Evolutionary conservation across 2,888 invertebrate species (phyloP).

Genomic region (Minunthozetes semirufus): DNA sequence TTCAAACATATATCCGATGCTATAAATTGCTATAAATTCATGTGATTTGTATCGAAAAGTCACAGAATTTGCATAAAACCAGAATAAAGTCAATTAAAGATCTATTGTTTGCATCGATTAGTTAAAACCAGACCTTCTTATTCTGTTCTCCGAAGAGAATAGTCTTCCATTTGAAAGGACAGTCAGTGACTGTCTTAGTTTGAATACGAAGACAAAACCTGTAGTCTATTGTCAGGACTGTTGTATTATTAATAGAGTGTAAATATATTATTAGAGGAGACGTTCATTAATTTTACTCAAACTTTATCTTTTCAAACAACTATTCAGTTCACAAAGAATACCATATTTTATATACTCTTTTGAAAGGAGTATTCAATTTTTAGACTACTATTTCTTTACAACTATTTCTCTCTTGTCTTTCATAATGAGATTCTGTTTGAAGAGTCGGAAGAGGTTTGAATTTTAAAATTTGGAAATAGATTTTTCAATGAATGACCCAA

Average conservation of each 20-base stretch:
- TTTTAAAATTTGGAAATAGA: not conserved
- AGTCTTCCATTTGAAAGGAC: not conserved
- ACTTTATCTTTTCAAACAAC: not conserved
- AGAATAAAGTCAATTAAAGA: no score
- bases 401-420: not conserved
- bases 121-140: no score
- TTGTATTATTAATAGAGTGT: constrained; percentile 1
- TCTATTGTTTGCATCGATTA: no score
- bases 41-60: no score
- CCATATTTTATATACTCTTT: constrained; percentile 4
- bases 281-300: constrained; percentile 21
- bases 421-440: not conserved
- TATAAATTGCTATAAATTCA: no score
- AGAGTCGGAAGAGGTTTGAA: not conserved
- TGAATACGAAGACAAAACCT: not conserved
- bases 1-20: no score
- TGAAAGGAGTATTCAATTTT: not conserved
- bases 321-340: not conserved
- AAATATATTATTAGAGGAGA: not conserved
- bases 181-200: not conserved
- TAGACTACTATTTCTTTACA: not conserved
- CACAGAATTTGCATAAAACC: no score
- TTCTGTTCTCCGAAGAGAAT: no score
- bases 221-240: not conserved
- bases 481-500: no score